Evolutionary conservation across 2,888 invertebrate genomes (phyloP), one percentile per base, ranked within the genome.

Genomic region (Ennomos quercinarius): DNA sequence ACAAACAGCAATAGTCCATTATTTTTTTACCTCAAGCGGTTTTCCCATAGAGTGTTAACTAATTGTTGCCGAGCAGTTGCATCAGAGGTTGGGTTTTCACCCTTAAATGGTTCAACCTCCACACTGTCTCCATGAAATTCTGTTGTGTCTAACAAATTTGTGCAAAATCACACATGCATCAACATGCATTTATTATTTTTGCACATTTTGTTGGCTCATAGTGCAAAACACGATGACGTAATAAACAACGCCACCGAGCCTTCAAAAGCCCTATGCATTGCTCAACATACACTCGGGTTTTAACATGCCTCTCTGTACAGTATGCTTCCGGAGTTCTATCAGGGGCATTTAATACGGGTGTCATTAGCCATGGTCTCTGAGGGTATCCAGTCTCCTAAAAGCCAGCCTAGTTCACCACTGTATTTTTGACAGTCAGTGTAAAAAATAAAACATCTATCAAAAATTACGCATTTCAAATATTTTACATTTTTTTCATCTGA

Each of bases 171-270:
- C 41, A 41, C 12, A 13, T 12, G n/a, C n/a, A n/a, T n/a, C n/a
- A n/a, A n/a, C n/a, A n/a, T n/a, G 41, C 41, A 41, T 41, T 41
- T 8, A 41, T 41, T 8, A 41, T 41, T 41, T 41, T 41, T 2
- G 41, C 41, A 13, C 12, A 13, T 13, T 41, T 41, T 41, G 10
- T 41, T 8, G 41, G 41, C 41, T 41, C 53, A 65, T 17, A 67
- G 64, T 57, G 48, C 71, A 9, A 37, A 54, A 43, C 40, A 10
- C 17, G n/a, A 45, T 49, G 49, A 49, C 12, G 11, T n/a, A 10
- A 46, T 53, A 35, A 11, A 10, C 41, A 41, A 9, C 41, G 41
- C 41, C 41, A 41, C 13, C 41, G 41, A 12, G 41, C 13, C 10
- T 41, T 41, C 9, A 41, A 8, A 13, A 41, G 41, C 13, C 41